Evolutionary conservation across 2,113 vertebrate genomes (phyloP).

Genomic region (Colossoma macropomum): DNA sequence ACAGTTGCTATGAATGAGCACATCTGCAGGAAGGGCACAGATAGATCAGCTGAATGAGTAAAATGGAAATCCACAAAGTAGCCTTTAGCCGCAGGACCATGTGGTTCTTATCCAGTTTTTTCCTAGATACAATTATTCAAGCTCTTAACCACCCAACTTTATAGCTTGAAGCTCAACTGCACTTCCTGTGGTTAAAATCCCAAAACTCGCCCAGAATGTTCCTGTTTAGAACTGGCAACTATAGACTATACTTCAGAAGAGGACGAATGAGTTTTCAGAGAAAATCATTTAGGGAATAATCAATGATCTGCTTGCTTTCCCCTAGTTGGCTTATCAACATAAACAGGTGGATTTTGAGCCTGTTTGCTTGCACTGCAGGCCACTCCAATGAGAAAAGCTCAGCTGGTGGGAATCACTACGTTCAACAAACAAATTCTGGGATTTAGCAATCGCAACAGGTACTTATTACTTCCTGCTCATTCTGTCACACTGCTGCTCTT

Average conservation of each 20-base stretch:
- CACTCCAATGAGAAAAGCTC: slow-evolving; percentile 39
- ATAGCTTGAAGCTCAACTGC: background rate
- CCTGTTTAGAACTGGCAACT: background rate
- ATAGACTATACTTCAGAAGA: slow-evolving; percentile 10
- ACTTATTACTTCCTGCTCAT: background rate
- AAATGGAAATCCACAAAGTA: background rate
- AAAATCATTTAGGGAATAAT: slow-evolving; percentile 57
- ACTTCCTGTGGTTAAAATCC: slow-evolving; percentile 17
- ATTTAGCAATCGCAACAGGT: background rate
- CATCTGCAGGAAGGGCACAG: background rate
- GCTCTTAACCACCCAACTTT: background rate
- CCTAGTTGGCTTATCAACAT: slow-evolving; percentile 63
- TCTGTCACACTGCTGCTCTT: no score
- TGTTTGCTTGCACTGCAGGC: slow-evolving; percentile 52
- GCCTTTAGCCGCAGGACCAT: background rate
- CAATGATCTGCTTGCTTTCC: slow-evolving; percentile 50
- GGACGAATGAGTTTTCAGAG: slow-evolving; percentile 35
- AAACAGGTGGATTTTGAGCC: slow-evolving; percentile 50
- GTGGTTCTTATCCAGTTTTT: background rate
- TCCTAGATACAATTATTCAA: background rate
- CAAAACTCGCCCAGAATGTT: slow-evolving; percentile 7
- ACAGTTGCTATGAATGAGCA: background rate
- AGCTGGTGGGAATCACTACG: slow-evolving; percentile 1
- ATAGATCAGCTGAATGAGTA: background rate
- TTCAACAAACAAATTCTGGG: background rate